Base-by-base conservation (phyloP, 1,140 invertebrate species). In the Tetraneura akinire region DNA sequence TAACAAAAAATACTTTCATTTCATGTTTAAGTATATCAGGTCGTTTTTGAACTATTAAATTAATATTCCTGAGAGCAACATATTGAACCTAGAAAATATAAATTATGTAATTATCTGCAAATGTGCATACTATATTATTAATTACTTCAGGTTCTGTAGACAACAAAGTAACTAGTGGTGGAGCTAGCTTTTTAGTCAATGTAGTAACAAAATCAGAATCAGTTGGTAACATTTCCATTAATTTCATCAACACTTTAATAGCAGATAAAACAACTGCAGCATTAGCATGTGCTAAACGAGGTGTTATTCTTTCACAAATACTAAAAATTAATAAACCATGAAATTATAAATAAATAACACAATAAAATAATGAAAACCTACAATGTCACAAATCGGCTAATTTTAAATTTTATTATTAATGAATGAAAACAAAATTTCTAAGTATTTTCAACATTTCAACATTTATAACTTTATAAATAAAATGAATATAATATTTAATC, bases 1-100 rank as follows among this genome's bases (percentile, higher is more conserved):
- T 99, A 18, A 99, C 98, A 86, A 99, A 99, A 88, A 99, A 99
- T 42, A 96, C 98, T 89, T 99, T 99, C 97, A 99, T 99, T 87
- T 99, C 98, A 84, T 99, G 97, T 85, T 99, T 99, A n/a, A 99
- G 86, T 82, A 99, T 98, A 82, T 99, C 98, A 0, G 97, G 96
- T 76, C 98, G 90, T 86, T 99, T 99, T 86, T 99, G 98, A 23
- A 99, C 98, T 83, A 99, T 99, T 2, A 99, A 89, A 87, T 99
- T 99, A 83, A 99, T 99, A 86, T 99, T 99, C 81, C 98, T 87
- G 49, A 99, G 87, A 3, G 98, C 98, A 14, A 99, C 98, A 85
- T 99, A 99, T 87, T 99, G 98, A 68, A 99, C 74, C 74, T 78
- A 51, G 18, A 29, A 78, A 62, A 62, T 23, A 26, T 18, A 78